Conservation (phyloP, 2,888 invertebrate genomes). For the Sussaba pulchella region DNA sequence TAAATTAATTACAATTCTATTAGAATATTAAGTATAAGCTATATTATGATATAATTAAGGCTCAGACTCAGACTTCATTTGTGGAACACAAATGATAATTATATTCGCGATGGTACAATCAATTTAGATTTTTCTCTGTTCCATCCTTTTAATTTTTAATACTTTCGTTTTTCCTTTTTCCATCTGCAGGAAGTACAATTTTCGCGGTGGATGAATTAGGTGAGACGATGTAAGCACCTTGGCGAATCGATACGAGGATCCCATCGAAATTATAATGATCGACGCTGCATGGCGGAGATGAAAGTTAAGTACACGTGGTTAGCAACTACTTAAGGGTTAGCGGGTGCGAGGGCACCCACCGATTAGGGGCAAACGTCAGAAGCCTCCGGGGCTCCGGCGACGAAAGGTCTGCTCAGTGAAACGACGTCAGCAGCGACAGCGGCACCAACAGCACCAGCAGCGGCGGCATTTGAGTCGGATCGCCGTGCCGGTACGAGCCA, state of each 20-base stretch:
- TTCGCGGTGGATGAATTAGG: background rate
- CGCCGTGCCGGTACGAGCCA: background rate
- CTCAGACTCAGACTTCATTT: too few species aligned
- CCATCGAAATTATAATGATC: conserved; percentile 67
- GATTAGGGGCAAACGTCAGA: conserved; percentile 63
- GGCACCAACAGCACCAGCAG: conserved; percentile 3
- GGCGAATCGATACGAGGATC: conserved; percentile 43
- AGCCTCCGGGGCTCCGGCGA: conserved; percentile 70
- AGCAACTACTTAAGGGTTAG: conserved; percentile 66
- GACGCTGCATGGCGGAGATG: conserved; percentile 54
- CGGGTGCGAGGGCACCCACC: conserved; percentile 46
- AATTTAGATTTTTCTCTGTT: too few species aligned
- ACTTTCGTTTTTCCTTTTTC: background rate
- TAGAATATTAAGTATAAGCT: too few species aligned
- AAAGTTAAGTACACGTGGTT: conserved; percentile 68
- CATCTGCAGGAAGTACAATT: background rate
- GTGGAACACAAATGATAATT: too few species aligned
- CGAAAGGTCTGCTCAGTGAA: conserved; percentile 74
- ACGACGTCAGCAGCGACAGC: conserved; percentile 32
- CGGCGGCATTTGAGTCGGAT: conserved; percentile 32
- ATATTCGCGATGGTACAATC: too few species aligned
- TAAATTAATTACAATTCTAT: too few species aligned
- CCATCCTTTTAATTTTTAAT: background rate
- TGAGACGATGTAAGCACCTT: conserved; percentile 32
- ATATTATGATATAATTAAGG: too few species aligned